phyloP scores from a whole-genome alignment of 2,797 vertebrate species.

The Aldrovandia affinis region DNA sequence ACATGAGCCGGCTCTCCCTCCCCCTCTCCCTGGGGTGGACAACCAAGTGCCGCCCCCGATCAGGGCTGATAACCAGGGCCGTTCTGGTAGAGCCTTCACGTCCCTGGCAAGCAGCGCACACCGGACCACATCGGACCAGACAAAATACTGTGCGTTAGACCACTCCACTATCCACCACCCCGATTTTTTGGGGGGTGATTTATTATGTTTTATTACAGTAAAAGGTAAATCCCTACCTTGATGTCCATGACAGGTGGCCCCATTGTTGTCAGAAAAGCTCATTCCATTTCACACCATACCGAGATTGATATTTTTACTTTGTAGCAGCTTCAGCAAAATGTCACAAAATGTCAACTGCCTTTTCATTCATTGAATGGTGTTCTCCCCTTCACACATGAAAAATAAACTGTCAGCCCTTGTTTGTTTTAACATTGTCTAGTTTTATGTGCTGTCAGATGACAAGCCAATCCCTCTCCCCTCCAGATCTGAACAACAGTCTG shows the following conservation, averaged over 20 bases:
- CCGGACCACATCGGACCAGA: too few relatives aligned
- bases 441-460: slow-evolving; percentile 16
- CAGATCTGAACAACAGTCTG: neutral
- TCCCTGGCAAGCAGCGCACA: too few relatives aligned
- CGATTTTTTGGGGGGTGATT: neutral
- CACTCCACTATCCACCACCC: too few relatives aligned
- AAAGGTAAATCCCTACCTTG: neutral
- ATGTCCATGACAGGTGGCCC: neutral
- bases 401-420: slow-evolving; percentile 12
- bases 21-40: too few relatives aligned
- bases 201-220: neutral
- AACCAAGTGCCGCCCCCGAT: too few relatives aligned
- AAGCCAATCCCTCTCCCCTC: neutral
- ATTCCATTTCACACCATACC: neutral
- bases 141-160: too few relatives aligned
- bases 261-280: neutral
- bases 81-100: too few relatives aligned
- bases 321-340: slow-evolving; percentile 10
- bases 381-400: neutral
- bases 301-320: slow-evolving; percentile 8
- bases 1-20: too few relatives aligned
- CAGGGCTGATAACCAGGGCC: too few relatives aligned
- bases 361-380: neutral
- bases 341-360: slow-evolving; percentile 20
- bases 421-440: slow-evolving; percentile 11